phyloP scores from a whole-genome alignment of 2,888 invertebrate species.

The Drosophila mimetica region DNA sequence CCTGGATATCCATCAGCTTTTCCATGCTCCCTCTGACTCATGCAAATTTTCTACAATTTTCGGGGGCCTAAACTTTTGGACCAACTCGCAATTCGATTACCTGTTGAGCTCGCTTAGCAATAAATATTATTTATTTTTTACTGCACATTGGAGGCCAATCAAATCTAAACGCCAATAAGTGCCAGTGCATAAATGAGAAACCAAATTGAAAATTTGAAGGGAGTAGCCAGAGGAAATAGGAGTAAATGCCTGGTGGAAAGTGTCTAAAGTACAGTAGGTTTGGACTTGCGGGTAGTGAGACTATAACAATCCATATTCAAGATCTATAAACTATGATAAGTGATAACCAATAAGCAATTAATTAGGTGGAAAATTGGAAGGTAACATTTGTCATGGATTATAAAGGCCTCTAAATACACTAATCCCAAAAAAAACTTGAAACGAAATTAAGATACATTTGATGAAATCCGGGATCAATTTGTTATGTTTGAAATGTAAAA shows the following conservation, averaged over 20 bases:
- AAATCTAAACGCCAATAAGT: conserved; percentile 75
- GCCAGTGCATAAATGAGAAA: conserved; percentile 61
- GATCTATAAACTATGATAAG: conserved; percentile 11
- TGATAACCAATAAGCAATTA: conserved; percentile 29
- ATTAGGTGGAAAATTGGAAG: conserved; percentile 20
- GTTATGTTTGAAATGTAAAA: too few species aligned
- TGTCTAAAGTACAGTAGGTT: background rate
- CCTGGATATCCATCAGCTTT: conserved; percentile 48
- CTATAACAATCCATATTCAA: conserved; percentile 1
- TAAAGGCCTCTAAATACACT: conserved; percentile 4
- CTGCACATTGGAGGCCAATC: conserved; percentile 65
- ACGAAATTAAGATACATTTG: too few species aligned
- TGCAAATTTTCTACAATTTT: conserved; percentile 10
- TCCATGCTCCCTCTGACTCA: conserved; percentile 34
- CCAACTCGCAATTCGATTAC: conserved; percentile 30
- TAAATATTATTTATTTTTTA: conserved; percentile 67
- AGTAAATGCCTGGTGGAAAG: background rate
- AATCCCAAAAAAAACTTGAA: too few species aligned
- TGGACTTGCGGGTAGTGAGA: background rate
- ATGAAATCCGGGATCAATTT: too few species aligned
- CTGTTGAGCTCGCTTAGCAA: conserved; percentile 43
- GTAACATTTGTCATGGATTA: background rate
- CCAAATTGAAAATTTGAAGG: conserved; percentile 57
- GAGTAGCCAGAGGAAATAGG: background rate
- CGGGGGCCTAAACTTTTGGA: conserved; percentile 15